phyloP scores from a whole-genome alignment of 2,113 vertebrate genomes.

The Cyanistes caeruleus region DNA sequence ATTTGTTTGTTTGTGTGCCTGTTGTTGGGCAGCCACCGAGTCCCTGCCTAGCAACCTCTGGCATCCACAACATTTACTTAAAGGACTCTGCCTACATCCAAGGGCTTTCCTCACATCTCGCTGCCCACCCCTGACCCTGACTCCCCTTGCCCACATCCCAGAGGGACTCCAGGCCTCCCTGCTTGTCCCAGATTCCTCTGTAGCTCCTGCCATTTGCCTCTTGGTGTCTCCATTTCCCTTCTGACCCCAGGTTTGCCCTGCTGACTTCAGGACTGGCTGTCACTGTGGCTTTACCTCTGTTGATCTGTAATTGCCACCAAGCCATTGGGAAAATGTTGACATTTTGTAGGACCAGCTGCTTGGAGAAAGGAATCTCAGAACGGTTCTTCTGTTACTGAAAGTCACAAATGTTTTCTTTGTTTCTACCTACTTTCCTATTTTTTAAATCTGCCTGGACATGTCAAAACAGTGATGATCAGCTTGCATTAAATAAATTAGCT shows the following conservation, averaged over 20 bases:
- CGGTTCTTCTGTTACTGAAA: background rate
- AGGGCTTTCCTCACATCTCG: background rate
- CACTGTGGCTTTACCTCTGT: background rate
- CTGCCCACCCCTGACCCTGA: rapidly evolving
- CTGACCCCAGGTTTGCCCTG: background rate
- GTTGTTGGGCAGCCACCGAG: background rate
- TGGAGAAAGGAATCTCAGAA: background rate
- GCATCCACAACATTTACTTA: background rate
- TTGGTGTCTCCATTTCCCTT: constrained; percentile 28
- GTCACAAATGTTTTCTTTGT: background rate
- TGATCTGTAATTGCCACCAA: background rate
- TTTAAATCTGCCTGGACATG: background rate
- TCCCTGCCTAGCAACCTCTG: background rate
- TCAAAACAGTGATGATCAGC: background rate
- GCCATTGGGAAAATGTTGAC: background rate
- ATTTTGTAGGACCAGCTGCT: background rate
- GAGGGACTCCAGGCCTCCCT: background rate
- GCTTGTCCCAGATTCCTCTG: background rate
- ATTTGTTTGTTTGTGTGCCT: background rate
- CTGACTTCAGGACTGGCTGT: background rate
- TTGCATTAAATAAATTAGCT: background rate
- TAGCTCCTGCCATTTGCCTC: constrained; percentile 4
- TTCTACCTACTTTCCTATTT: background rate
- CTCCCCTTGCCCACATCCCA: background rate
- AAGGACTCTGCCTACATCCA: background rate